Percentiles rank a stretch among this genome's conserved stretches.
Conservation (phyloP, 2,888 invertebrate species). For the Cancer borealis region DNA sequence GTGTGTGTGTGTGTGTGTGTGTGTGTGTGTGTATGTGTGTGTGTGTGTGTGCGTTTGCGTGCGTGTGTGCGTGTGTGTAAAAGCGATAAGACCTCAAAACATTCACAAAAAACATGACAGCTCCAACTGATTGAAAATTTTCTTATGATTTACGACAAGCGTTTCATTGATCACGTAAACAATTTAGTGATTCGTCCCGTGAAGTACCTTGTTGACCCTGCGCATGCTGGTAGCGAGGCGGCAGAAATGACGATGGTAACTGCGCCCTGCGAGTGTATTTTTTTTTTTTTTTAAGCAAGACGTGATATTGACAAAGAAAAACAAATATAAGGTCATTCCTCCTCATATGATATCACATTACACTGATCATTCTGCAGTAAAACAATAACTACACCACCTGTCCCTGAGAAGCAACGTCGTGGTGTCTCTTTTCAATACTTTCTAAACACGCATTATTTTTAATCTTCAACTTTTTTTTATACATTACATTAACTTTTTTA, state of each 20-base stretch:
- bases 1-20: conserved; percentile 13
- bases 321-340: no score
- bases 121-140: no score
- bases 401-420: not conserved
- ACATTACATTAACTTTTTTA: not conserved
- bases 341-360: no score
- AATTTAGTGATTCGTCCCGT: not conserved
- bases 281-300: no score
- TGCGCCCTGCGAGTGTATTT: not conserved
- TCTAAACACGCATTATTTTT: not conserved
- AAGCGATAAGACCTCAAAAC: no score
- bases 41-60: no score
- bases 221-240: not conserved
- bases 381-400: not conserved
- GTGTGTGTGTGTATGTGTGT: no score
- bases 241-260: not conserved
- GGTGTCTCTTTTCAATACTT: not conserved
- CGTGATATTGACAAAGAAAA: no score
- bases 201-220: not conserved
- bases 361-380: not conserved
- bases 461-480: not conserved
- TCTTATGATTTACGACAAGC: no score
- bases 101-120: no score
- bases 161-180: no score
- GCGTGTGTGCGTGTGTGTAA: no score